phyloP scores from a whole-genome alignment of 2,888 invertebrate species.

The Mechanitis mazaeus region DNA sequence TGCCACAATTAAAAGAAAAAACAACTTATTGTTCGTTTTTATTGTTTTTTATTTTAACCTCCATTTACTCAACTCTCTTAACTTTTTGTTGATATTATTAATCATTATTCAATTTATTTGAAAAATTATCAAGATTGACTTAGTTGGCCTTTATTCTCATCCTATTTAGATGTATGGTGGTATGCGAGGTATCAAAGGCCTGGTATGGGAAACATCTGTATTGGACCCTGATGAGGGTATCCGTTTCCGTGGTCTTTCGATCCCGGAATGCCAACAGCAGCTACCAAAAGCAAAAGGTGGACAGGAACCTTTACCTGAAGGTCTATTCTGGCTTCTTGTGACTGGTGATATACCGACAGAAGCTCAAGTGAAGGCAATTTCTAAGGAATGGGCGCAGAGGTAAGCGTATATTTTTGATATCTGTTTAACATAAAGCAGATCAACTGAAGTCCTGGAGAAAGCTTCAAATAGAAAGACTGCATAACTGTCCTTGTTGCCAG shows the following conservation, averaged over 20 bases:
- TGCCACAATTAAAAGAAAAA: too few relatives aligned
- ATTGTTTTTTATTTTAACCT: too few relatives aligned
- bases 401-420: slow-evolving; percentile 29
- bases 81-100: background rate
- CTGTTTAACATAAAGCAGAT: background rate
- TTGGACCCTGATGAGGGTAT: slow-evolving; percentile 97
- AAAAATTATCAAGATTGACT: background rate
- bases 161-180: slow-evolving; percentile 88
- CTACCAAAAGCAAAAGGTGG: slow-evolving; percentile 84
- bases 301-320: slow-evolving; percentile 85
- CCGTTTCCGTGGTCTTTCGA: slow-evolving; percentile 94
- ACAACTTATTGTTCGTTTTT: too few relatives aligned
- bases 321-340: slow-evolving; percentile 86
- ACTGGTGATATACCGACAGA: slow-evolving; percentile 86
- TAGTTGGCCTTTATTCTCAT: slow-evolving; percentile 12
- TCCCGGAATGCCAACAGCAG: slow-evolving; percentile 86
- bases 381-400: slow-evolving; percentile 87
- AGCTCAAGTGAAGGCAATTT: slow-evolving; percentile 82
- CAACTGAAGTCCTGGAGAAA: too few relatives aligned
- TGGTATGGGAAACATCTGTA: slow-evolving; percentile 96
- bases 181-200: slow-evolving; percentile 96
- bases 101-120: background rate
- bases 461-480: background rate
- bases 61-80: too few relatives aligned
- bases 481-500: slow-evolving; percentile 52